These are phyloP conservation scores for Smithornis capensis DNA, from an alignment of 2,113 vertebrate species.

Conservation along the genomic window DNA sequence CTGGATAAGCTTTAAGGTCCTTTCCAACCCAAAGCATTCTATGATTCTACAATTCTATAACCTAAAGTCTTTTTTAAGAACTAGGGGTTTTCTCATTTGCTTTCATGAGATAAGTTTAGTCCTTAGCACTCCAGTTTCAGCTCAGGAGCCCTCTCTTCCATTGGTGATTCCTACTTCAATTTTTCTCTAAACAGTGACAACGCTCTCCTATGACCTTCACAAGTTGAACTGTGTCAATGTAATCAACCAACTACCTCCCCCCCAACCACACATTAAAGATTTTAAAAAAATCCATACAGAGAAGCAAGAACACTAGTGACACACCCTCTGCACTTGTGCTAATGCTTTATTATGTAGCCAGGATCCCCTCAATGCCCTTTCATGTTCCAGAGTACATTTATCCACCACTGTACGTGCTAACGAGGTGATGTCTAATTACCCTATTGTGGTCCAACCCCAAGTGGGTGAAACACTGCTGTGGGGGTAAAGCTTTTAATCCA, in stretches of 20 bases:
- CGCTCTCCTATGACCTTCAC: not conserved
- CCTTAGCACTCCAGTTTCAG: not conserved
- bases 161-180: not conserved
- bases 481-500: not conserved
- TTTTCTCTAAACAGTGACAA: not conserved
- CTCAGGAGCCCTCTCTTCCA: not conserved
- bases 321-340: not conserved
- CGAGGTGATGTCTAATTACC: not conserved
- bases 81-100: not conserved
- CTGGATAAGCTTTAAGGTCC: not conserved
- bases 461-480: not conserved
- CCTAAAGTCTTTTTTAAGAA: not conserved
- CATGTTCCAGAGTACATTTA: not conserved
- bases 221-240: not conserved
- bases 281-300: not conserved
- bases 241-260: not conserved
- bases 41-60: not conserved
- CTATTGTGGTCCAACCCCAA: not conserved
- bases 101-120: not conserved
- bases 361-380: not conserved
- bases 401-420: accelerated
- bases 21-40: not conserved
- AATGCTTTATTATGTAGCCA: not conserved
- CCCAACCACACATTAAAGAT: not conserved
- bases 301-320: not conserved